A percentile compares a stretch with the other conserved stretches of the same genome.
Conservation (phyloP, 2,113 vertebrate genomes). For the Indicator indicator region DNA sequence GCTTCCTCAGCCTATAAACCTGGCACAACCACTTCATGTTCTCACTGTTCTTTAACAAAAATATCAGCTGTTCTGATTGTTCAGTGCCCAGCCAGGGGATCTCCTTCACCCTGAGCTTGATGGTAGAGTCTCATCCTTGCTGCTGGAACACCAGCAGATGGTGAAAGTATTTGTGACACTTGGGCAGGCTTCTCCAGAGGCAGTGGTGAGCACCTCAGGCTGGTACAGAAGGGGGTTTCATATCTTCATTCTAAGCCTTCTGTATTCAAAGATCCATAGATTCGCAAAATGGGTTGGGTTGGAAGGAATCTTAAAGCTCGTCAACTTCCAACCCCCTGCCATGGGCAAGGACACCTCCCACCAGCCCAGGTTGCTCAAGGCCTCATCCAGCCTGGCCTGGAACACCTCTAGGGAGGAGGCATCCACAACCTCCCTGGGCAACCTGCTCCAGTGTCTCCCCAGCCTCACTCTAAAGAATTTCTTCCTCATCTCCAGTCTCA, state of each 20-base stretch:
- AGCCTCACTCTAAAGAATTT: too few relatives aligned
- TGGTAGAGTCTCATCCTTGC: rapidly evolving
- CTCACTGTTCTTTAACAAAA: rapidly evolving
- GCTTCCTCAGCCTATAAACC: neutral
- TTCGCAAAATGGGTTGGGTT: too few relatives aligned
- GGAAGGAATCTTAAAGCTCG: too few relatives aligned
- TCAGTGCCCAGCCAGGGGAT: rapidly evolving
- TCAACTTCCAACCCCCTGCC: too few relatives aligned
- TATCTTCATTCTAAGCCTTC: neutral
- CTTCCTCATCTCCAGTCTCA: too few relatives aligned
- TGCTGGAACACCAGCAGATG: neutral
- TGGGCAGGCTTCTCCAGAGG: neutral
- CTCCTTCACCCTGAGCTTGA: rapidly evolving
- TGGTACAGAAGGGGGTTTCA: neutral
- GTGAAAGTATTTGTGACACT: rapidly evolving
- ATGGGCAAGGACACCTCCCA: too few relatives aligned
- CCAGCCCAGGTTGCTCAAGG: too few relatives aligned
- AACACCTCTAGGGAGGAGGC: too few relatives aligned
- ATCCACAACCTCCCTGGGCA: too few relatives aligned
- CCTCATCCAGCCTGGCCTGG: too few relatives aligned
- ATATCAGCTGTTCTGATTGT: neutral
- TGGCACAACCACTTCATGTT: neutral
- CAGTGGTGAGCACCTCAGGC: neutral
- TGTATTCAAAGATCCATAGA: too few relatives aligned
- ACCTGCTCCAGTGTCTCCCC: too few relatives aligned